Base-by-base conservation (phyloP, 2,888 invertebrate species). In the Camptogramma bilineatum region DNA sequence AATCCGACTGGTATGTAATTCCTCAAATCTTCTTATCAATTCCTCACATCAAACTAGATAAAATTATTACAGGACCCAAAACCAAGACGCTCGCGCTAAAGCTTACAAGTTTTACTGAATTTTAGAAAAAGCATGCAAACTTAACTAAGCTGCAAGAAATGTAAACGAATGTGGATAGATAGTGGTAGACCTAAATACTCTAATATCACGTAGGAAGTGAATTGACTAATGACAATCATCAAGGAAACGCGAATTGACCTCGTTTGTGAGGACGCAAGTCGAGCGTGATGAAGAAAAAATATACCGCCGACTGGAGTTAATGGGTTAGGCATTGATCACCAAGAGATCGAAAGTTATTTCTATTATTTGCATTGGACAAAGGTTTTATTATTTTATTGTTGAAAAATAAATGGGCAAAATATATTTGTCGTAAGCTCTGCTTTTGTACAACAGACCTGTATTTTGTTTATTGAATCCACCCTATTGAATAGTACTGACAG, bases 201-300 rank as follows among this genome's bases (percentile, higher is more conserved):
- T 50, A 63, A 9, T 47, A 56, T 62, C 50, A 54, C 57, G 60
- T 64, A 79, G 82, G 82, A 83, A 82, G 77, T 81, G 72, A 75
- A 70, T 73, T 74, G 66, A 71, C 66, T 69, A 71, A 71, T 71
- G 69, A 73, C 76, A 76, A 77, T 78, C 75, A 81, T 82, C 75
- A 80, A 85, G 87, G 86, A 86, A 86, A 83, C 77, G 70, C 70
- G 72, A 75, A 74, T 74, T 75, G 83, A 74, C 83, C 82, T 83
- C 77, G 81, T 57, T 72, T 54, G 68, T 69, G 78, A 85, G 87
- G 86, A 81, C 85, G 75, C 75, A 70, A 80, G 72, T 82, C 80
- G 77, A 83, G 75, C 86, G 85, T 85, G 80, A 59, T 71, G 66
- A 62, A 71, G 73, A 75, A 80, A 81, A 81, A 84, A 80, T 71